Evolutionary conservation across 2,888 invertebrate genomes (phyloP).

Genomic region (Agrochola lychnidis): DNA sequence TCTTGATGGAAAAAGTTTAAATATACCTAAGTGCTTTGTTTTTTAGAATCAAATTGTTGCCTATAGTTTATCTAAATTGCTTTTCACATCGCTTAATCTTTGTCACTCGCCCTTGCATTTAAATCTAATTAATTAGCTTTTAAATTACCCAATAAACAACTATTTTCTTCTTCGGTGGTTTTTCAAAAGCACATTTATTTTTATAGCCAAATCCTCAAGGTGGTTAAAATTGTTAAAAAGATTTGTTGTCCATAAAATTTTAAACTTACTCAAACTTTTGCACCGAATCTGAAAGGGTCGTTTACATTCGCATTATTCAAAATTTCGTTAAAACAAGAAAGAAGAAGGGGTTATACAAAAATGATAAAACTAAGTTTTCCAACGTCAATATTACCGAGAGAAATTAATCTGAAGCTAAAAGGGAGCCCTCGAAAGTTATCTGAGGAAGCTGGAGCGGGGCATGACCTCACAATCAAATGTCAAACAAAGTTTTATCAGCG

Average conservation of each 20-base stretch:
- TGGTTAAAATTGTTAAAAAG: background rate
- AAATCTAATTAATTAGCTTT: constrained; percentile 32
- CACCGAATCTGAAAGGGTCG: constrained; percentile 38
- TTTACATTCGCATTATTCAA: constrained; percentile 56
- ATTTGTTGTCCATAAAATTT: constrained; percentile 23
- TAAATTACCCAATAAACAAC: background rate
- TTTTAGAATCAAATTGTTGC: constrained; percentile 59
- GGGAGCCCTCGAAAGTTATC: constrained; percentile 79
- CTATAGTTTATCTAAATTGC: constrained; percentile 58
- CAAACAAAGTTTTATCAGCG: constrained; percentile 89
- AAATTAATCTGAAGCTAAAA: constrained; percentile 81
- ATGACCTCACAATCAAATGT: constrained; percentile 88
- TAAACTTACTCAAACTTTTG: constrained; percentile 24
- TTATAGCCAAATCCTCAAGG: background rate
- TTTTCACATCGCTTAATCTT: constrained; percentile 50
- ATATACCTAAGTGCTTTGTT: constrained; percentile 60
- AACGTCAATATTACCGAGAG: constrained; percentile 72
- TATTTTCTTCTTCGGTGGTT: background rate
- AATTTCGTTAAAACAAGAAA: constrained; percentile 53
- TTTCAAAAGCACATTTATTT: background rate
- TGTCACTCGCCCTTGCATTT: constrained; percentile 45
- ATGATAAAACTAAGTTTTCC: constrained; percentile 69
- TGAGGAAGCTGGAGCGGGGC: constrained; percentile 76
- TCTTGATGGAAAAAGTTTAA: constrained; percentile 67
- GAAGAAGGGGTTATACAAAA: constrained; percentile 61